Percentiles rank a stretch among this genome's conserved stretches.
Conservation (phyloP, 2,888 invertebrate genomes). For the Rugalucina vietnamica region DNA sequence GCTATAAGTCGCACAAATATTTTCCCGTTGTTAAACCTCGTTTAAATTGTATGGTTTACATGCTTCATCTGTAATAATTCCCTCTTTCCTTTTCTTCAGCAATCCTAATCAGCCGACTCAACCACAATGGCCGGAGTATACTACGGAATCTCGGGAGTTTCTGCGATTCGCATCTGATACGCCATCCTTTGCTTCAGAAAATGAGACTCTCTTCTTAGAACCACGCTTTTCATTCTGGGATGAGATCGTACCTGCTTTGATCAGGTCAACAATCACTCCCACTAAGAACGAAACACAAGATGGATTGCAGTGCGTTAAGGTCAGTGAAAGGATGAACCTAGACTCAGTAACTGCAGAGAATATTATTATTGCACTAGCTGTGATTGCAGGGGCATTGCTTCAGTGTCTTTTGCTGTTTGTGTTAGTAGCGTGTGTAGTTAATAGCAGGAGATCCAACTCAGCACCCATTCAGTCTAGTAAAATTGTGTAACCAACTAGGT, state of each 20-base stretch:
- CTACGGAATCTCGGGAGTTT: background rate
- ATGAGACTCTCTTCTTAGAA: background rate
- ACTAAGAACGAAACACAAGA: background rate
- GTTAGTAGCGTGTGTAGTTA: background rate
- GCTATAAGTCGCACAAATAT: no score
- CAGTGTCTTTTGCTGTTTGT: background rate
- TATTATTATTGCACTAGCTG: background rate
- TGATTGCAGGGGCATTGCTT: background rate
- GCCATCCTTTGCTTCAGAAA: background rate
- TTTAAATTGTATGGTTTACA: no score
- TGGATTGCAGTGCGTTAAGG: background rate
- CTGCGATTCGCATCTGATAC: background rate
- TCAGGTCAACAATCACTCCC: background rate
- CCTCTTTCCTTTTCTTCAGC: background rate
- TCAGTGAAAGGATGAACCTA: background rate
- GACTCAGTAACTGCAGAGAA: background rate
- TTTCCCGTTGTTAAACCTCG: no score
- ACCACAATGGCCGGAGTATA: background rate
- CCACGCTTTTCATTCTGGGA: background rate
- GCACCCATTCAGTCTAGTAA: no score
- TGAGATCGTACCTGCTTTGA: background rate
- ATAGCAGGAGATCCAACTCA: background rate
- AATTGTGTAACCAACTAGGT: no score
- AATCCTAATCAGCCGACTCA: background rate
- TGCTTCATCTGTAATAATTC: no score